Evolutionary conservation across 2,113 vertebrate genomes (phyloP).

Genomic region (Bubo scandiacus): DNA sequence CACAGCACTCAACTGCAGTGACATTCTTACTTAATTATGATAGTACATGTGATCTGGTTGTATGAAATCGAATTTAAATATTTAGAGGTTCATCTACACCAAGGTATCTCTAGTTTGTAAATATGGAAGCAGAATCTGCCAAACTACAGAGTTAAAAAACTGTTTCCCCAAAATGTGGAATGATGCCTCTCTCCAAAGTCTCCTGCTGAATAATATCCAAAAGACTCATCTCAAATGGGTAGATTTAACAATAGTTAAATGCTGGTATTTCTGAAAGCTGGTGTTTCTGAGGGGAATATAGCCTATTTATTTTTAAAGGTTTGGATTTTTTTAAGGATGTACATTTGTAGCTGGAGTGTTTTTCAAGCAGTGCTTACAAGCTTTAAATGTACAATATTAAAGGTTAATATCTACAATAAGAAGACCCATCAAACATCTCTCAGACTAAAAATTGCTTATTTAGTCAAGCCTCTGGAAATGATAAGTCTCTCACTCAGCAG

Average conservation of each 20-base stretch:
- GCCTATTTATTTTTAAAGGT: slow-evolving; percentile 51
- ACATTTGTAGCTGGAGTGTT: slow-evolving; percentile 18
- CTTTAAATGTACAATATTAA: slow-evolving; percentile 54
- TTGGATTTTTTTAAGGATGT: slow-evolving; percentile 19
- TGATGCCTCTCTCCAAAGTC: slow-evolving; percentile 33
- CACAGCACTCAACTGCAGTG: slow-evolving; percentile 59
- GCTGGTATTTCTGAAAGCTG: neutral
- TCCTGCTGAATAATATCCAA: slow-evolving; percentile 19
- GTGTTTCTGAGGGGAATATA: neutral
- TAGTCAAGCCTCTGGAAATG: neutral
- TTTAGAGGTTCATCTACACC: slow-evolving; percentile 68
- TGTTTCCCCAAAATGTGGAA: slow-evolving; percentile 47
- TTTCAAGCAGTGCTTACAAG: slow-evolving; percentile 28
- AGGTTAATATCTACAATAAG: slow-evolving; percentile 38
- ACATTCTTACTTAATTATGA: slow-evolving; percentile 73
- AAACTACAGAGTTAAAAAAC: slow-evolving; percentile 64
- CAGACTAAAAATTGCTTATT: neutral
- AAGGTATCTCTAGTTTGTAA: slow-evolving; percentile 65
- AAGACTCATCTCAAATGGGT: neutral
- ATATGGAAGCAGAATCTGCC: slow-evolving; percentile 55
- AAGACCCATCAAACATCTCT: neutral
- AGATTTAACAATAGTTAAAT: slow-evolving; percentile 38
- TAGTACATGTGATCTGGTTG: slow-evolving; percentile 68
- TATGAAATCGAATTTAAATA: slow-evolving; percentile 76
- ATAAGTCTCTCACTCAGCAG: neutral